Conservation (phyloP, 2,888 invertebrate species). For the Synanthedon andrenaeformis region DNA sequence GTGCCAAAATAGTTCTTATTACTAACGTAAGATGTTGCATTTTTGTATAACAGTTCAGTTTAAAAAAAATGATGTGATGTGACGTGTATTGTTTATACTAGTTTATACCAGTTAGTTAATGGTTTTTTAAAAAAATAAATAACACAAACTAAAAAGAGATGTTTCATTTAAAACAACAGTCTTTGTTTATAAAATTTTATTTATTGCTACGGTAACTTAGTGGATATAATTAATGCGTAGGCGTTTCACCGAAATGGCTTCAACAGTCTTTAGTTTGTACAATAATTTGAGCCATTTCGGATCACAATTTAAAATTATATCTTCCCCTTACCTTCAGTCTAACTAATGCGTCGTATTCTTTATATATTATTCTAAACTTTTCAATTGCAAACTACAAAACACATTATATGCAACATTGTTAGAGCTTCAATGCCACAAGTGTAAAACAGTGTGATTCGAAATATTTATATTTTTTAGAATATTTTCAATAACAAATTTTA, state of each 20-base stretch:
- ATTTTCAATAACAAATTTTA: too few relatives aligned
- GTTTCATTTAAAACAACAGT: conserved; percentile 11
- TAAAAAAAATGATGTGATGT: conserved; percentile 16
- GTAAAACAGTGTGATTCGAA: too few relatives aligned
- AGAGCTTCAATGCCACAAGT: too few relatives aligned
- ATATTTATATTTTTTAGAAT: too few relatives aligned
- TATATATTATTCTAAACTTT: too few relatives aligned
- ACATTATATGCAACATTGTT: too few relatives aligned
- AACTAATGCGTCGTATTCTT: too few relatives aligned
- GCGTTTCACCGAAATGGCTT: background rate
- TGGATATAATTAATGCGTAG: too few relatives aligned
- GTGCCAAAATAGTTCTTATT: too few relatives aligned
- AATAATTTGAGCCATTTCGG: background rate
- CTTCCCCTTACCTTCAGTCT: too few relatives aligned
- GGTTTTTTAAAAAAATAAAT: conserved; percentile 46
- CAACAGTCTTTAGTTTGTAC: background rate
- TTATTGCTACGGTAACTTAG: too few relatives aligned
- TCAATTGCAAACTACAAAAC: too few relatives aligned
- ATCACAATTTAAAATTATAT: background rate
- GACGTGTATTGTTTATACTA: conserved; percentile 27
- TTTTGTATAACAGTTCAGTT: background rate
- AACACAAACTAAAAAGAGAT: conserved; percentile 15
- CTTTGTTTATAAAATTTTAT: background rate
- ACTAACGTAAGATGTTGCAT: background rate
- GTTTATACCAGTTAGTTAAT: conserved; percentile 38